These are phyloP conservation scores for Ceramica pisi DNA, from an alignment of 2,888 invertebrate genomes.

Conservation along the genomic window DNA sequence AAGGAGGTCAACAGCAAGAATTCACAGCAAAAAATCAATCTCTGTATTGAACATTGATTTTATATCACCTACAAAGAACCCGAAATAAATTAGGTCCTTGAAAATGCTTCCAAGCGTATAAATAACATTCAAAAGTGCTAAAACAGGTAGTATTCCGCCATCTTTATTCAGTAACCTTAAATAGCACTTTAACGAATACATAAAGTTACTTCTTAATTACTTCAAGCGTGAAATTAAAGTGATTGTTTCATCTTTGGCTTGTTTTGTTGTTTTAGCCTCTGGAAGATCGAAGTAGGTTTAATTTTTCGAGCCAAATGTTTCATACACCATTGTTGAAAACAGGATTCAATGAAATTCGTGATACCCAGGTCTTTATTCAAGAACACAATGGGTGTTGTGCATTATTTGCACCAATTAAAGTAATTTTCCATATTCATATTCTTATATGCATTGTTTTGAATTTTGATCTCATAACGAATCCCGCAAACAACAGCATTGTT, in stretches of 20 bases:
- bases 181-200: conserved; percentile 5
- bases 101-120: conserved; percentile 15
- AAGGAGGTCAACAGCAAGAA: conserved; percentile 65
- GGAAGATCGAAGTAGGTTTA: not conserved
- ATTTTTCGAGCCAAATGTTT: not conserved
- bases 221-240: conserved; percentile 29
- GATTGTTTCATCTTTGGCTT: not conserved
- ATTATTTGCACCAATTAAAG: conserved; percentile 12
- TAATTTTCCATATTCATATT: not conserved
- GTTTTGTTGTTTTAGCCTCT: not conserved
- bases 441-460: conserved; percentile 30
- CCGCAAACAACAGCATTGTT: conserved; percentile 24
- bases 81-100: conserved; percentile 23
- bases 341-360: not conserved
- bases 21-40: conserved; percentile 36
- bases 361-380: not conserved
- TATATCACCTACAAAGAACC: conserved; percentile 19
- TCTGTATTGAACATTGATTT: conserved; percentile 9
- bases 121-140: conserved; percentile 16
- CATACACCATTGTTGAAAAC: not conserved
- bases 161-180: conserved; percentile 25
- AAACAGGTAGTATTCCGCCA: conserved; percentile 33
- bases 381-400: conserved; percentile 20
- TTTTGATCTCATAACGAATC: conserved; percentile 11
- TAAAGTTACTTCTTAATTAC: conserved; percentile 23